A percentile compares a stretch with the other conserved stretches of the same genome.
phyloP scores from a whole-genome alignment of 2,797 vertebrate genomes.

The Sebastolobus alascanus region DNA sequence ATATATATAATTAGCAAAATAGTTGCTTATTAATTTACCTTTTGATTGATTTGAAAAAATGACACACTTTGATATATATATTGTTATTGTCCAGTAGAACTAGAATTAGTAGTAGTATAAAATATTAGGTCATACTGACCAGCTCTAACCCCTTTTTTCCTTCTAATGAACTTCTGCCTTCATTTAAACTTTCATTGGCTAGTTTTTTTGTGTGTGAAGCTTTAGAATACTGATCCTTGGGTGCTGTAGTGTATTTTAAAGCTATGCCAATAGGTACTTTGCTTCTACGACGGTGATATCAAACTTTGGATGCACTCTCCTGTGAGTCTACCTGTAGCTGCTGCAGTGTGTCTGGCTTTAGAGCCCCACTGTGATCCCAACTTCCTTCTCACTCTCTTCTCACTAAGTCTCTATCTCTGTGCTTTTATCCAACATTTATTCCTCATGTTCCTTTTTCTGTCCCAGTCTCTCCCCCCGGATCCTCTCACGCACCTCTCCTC shows the following conservation, averaged over 20 bases:
- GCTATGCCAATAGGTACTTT: background rate
- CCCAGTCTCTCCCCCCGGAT: constrained; percentile 74
- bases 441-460: constrained; percentile 51
- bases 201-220: background rate
- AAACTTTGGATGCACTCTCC: background rate
- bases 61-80: background rate
- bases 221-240: background rate
- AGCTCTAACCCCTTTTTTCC: background rate
- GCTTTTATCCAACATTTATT: constrained; percentile 55
- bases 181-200: background rate
- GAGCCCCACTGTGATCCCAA: background rate
- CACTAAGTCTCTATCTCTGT: constrained; percentile 49
- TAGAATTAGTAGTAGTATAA: background rate
- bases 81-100: background rate
- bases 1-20: no score
- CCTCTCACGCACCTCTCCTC: constrained; percentile 76
- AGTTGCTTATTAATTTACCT: background rate
- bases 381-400: constrained; percentile 23
- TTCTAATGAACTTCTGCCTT: background rate
- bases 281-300: background rate
- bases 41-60: background rate
- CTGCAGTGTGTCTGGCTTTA: background rate
- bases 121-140: background rate
- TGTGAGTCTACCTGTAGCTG: constrained; percentile 14
- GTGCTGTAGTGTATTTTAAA: constrained; percentile 3